phyloP scores from a whole-genome alignment of 2,113 vertebrate genomes.

The Alethe castanea region DNA sequence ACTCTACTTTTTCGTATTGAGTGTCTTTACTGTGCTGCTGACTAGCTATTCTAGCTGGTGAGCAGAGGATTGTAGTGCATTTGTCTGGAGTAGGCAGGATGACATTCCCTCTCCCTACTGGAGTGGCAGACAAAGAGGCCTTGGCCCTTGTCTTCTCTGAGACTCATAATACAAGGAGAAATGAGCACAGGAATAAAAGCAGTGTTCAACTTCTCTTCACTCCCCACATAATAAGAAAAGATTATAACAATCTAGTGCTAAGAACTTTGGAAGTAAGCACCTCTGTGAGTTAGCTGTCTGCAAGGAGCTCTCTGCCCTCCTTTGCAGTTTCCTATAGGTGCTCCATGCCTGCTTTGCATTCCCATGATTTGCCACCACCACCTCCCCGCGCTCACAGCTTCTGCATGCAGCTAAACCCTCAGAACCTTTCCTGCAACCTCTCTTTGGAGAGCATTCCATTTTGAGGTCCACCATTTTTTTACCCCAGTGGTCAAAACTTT shows the following conservation, averaged over 20 bases:
- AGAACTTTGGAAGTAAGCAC: not conserved
- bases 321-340: not conserved
- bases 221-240: not conserved
- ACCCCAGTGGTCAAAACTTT: not conserved
- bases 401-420: not conserved
- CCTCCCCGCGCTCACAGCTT: rapidly evolving
- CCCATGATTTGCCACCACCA: not conserved
- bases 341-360: not conserved
- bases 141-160: not conserved
- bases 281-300: conserved; percentile 11
- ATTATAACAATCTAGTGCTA: not conserved
- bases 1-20: not conserved
- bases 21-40: not conserved
- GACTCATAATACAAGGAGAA: not conserved
- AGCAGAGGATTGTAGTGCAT: not conserved
- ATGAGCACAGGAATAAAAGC: not conserved
- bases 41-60: not conserved
- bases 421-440: not conserved
- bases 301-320: not conserved
- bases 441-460: not conserved
- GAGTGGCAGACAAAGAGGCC: not conserved
- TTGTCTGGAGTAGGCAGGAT: not conserved
- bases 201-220: not conserved
- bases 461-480: not conserved
- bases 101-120: not conserved